Conservation (phyloP, 1,140 invertebrate genomes). For the Ips typographus region DNA sequence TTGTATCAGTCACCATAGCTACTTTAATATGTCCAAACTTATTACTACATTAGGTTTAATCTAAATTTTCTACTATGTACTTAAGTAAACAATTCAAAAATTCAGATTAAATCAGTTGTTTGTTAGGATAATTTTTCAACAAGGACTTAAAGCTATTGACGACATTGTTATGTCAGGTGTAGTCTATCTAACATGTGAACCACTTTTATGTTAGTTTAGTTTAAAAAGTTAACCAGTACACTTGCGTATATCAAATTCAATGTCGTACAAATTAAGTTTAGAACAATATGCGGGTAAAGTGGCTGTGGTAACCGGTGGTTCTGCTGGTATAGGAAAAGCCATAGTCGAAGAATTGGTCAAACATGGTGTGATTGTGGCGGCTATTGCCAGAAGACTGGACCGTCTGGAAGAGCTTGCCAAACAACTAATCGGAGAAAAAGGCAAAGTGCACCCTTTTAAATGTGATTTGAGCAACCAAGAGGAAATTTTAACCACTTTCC, state of each 20-base stretch:
- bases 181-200: too few relatives aligned
- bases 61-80: too few relatives aligned
- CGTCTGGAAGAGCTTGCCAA: conserved; percentile 54
- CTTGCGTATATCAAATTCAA: background rate
- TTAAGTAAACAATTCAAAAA: too few relatives aligned
- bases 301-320: conserved; percentile 19
- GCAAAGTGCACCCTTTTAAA: conserved; percentile 46
- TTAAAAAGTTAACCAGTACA: too few relatives aligned
- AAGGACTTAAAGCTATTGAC: too few relatives aligned
- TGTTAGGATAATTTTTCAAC: too few relatives aligned
- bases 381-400: conserved; percentile 64
- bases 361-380: conserved; percentile 58
- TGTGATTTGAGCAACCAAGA: conserved; percentile 65
- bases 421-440: conserved; percentile 35
- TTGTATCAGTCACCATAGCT: too few relatives aligned
- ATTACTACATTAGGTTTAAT: too few relatives aligned
- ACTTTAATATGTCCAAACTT: too few relatives aligned
- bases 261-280: conserved; percentile 3
- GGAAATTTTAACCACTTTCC: conserved; percentile 63
- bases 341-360: conserved; percentile 11
- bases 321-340: conserved; percentile 23
- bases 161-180: too few relatives aligned
- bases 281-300: conserved; percentile 21
- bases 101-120: too few relatives aligned
- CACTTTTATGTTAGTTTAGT: too few relatives aligned